phyloP scores from a whole-genome alignment of 2,113 vertebrate species.

The Himantopus leucocephalus region DNA sequence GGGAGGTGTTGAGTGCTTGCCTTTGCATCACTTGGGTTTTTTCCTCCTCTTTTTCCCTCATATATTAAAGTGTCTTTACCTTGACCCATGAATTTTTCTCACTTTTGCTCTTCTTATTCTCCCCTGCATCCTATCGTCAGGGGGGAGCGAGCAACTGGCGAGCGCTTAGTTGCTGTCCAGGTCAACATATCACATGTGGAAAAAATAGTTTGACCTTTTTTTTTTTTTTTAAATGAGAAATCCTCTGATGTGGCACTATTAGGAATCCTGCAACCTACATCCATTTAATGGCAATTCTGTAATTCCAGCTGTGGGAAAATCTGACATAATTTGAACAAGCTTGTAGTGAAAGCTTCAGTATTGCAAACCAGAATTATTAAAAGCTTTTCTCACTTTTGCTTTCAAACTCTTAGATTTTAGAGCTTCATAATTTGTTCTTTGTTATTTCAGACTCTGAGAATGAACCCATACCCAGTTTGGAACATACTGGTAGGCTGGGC shows the following conservation, averaged over 20 bases:
- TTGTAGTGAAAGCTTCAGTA: background rate
- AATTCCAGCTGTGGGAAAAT: background rate
- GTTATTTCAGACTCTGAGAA: background rate
- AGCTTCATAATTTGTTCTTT: background rate
- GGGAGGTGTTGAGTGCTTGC: background rate
- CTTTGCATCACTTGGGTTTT: background rate
- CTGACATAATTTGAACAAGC: background rate
- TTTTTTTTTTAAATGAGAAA: background rate
- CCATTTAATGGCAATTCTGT: background rate
- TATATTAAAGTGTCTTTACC: background rate
- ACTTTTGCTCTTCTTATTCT: background rate
- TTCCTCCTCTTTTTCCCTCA: background rate
- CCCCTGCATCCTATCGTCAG: rapidly evolving
- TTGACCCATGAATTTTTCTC: background rate
- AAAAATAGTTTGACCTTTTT: background rate
- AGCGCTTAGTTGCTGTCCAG: background rate
- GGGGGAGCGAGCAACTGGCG: rapidly evolving
- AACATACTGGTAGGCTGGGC: background rate
- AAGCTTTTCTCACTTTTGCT: background rate
- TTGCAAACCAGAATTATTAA: background rate
- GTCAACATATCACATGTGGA: background rate
- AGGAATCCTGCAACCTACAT: background rate
- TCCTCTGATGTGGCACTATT: background rate
- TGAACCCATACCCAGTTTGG: background rate
- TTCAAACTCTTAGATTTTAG: background rate